phyloP scores from a whole-genome alignment of 2,113 vertebrate species.

The Triplophysa rosa region DNA sequence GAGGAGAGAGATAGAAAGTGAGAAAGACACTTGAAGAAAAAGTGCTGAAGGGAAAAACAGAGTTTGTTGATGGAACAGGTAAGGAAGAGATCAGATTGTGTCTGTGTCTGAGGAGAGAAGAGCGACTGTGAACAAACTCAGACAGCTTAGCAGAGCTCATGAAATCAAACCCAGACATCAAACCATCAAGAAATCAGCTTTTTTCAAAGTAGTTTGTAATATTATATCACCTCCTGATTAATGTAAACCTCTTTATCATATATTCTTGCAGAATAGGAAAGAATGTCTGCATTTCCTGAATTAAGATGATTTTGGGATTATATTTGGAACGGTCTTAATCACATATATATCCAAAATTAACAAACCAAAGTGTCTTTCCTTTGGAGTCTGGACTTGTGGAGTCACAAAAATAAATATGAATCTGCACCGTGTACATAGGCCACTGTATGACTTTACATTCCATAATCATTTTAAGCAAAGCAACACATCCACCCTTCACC shows the following conservation, averaged over 20 bases:
- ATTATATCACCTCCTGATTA: conserved; percentile 43
- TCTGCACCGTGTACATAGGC: neutral
- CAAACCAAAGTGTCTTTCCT: conserved; percentile 31
- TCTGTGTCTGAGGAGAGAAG: conserved; percentile 41
- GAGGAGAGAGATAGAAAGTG: conserved; percentile 45
- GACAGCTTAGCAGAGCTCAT: conserved; percentile 22
- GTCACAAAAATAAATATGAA: neutral
- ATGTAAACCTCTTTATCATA: neutral
- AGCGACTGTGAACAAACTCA: conserved; percentile 23
- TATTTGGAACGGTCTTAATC: conserved; percentile 46
- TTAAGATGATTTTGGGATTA: conserved; percentile 27
- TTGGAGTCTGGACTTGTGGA: conserved; percentile 8
- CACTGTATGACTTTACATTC: neutral
- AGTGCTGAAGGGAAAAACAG: conserved; percentile 51
- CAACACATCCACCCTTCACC: neutral
- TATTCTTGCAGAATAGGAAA: conserved; percentile 41
- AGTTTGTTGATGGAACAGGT: conserved; percentile 45
- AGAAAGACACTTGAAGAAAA: conserved; percentile 33
- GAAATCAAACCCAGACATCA: conserved; percentile 8
- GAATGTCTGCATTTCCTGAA: conserved; percentile 18
- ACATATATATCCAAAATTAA: conserved; percentile 37
- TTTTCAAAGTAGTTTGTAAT: too few relatives aligned
- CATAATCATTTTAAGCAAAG: neutral
- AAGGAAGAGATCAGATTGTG: conserved; percentile 54
- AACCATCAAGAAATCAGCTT: too few relatives aligned